phyloP scores from a whole-genome alignment of 2,888 invertebrate genomes.

The Opisthograptis luteolata region DNA sequence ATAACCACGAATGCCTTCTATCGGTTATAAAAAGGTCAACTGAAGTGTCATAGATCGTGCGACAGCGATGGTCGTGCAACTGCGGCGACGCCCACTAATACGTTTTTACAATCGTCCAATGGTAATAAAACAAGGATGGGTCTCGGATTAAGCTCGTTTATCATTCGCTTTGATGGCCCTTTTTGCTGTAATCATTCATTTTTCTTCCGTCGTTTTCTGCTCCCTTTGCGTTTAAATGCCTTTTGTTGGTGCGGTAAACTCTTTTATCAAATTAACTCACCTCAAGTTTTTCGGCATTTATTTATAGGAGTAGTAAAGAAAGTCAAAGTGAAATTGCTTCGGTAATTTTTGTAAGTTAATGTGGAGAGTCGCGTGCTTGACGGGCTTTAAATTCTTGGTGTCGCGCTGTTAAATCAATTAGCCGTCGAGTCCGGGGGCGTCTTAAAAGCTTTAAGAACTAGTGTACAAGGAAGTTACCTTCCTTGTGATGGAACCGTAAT shows the following conservation, averaged over 20 bases:
- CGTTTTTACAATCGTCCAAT: conserved; percentile 82
- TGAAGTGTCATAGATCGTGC: conserved; percentile 72
- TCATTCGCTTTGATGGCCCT: conserved; percentile 83
- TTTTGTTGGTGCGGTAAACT: conserved; percentile 70
- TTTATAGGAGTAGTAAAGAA: conserved; percentile 38
- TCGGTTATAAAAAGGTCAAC: conserved; percentile 71
- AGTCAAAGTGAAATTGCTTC: conserved; percentile 36
- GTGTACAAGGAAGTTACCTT: conserved; percentile 37
- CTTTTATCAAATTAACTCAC: conserved; percentile 69
- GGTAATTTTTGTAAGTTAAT: conserved; percentile 49
- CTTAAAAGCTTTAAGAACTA: conserved; percentile 57
- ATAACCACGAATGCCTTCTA: conserved; percentile 62
- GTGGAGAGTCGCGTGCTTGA: conserved; percentile 55
- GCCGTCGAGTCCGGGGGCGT: conserved; percentile 44
- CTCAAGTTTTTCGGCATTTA: conserved; percentile 46
- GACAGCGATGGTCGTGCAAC: conserved; percentile 42
- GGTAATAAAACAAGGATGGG: conserved; percentile 82
- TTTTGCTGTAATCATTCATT: conserved; percentile 84
- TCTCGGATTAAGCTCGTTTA: conserved; percentile 82
- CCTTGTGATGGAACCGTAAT: conserved; percentile 27
- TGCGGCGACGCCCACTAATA: conserved; percentile 70
- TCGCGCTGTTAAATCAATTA: conserved; percentile 67
- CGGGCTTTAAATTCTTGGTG: conserved; percentile 53
- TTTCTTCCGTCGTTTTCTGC: conserved; percentile 81
- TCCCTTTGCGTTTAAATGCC: conserved; percentile 78